A percentile compares a stretch with the other conserved stretches of the same genome.
phyloP scores from a whole-genome alignment of 2,113 vertebrate genomes.

The Mus musculus region DNA sequence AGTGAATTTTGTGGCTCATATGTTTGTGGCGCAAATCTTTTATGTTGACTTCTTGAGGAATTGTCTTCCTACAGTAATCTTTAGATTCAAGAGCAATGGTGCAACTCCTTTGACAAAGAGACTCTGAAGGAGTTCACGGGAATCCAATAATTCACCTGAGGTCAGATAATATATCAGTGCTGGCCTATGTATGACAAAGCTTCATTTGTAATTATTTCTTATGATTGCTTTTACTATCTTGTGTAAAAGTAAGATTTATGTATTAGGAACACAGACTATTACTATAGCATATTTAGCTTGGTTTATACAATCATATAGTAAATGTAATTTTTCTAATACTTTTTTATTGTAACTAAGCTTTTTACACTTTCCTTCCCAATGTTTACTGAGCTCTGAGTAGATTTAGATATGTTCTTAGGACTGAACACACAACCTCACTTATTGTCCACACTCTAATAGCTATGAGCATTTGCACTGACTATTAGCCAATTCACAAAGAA shows the following conservation, averaged over 20 bases:
- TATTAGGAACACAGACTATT: background rate
- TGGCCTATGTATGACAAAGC: background rate
- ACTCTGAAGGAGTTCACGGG: background rate
- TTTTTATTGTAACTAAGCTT: background rate
- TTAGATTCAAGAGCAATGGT: background rate
- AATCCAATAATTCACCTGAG: background rate
- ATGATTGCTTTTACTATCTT: background rate
- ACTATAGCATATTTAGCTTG: background rate
- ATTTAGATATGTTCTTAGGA: background rate
- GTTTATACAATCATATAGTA: background rate
- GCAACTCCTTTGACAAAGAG: background rate
- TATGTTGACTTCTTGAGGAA: background rate
- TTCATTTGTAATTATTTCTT: background rate
- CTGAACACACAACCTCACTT: background rate
- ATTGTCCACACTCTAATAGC: background rate
- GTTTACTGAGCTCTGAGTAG: background rate
- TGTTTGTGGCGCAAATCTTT: background rate
- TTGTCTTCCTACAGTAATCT: background rate
- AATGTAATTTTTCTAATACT: background rate
- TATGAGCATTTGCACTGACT: background rate
- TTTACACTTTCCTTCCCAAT: background rate
- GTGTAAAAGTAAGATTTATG: background rate
- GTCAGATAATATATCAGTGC: background rate
- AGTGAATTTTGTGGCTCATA: conserved; percentile 2
- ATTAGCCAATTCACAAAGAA: background rate